Percentiles rank a stretch among this genome's conserved stretches.
phyloP scores from a whole-genome alignment of 2,113 vertebrate genomes.

The Colossoma macropomum region DNA sequence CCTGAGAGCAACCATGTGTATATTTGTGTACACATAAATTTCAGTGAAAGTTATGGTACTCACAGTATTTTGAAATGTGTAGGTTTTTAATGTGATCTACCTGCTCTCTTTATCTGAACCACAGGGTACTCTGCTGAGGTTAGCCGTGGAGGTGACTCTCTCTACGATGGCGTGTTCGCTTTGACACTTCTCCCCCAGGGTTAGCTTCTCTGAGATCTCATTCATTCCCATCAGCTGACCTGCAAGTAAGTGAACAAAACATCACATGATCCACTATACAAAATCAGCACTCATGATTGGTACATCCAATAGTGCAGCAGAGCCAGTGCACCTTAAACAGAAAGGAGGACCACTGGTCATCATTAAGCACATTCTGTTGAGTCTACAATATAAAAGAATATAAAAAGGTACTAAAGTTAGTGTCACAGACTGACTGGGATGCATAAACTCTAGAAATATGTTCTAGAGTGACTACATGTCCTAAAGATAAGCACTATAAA shows the following conservation, averaged over 20 bases:
- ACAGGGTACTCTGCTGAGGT: conserved; percentile 92
- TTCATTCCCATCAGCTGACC: conserved; percentile 98
- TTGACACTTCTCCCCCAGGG: conserved; percentile 77
- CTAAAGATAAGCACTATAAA: no score
- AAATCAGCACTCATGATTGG: background rate
- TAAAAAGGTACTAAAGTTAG: background rate
- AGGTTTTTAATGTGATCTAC: conserved; percentile 63
- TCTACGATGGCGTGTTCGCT: conserved; percentile 89
- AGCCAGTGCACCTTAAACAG: background rate
- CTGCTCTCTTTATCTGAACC: conserved; percentile 92
- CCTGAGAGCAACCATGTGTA: no score
- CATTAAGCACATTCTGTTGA: background rate
- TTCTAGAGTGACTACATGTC: background rate
- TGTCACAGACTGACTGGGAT: background rate
- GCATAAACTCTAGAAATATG: background rate
- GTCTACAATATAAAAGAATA: background rate
- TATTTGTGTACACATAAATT: background rate
- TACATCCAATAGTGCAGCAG: background rate
- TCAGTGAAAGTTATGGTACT: no score
- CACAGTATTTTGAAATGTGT: no score
- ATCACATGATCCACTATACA: background rate
- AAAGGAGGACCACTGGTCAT: background rate
- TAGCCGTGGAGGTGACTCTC: conserved; percentile 85
- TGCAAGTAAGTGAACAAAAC: conserved; percentile 55
- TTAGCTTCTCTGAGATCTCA: conserved; percentile 92